A percentile compares a stretch with the other conserved stretches of the same genome.
Conservation (phyloP, 2,888 invertebrate genomes). For the Xestobium rufovillosum region DNA sequence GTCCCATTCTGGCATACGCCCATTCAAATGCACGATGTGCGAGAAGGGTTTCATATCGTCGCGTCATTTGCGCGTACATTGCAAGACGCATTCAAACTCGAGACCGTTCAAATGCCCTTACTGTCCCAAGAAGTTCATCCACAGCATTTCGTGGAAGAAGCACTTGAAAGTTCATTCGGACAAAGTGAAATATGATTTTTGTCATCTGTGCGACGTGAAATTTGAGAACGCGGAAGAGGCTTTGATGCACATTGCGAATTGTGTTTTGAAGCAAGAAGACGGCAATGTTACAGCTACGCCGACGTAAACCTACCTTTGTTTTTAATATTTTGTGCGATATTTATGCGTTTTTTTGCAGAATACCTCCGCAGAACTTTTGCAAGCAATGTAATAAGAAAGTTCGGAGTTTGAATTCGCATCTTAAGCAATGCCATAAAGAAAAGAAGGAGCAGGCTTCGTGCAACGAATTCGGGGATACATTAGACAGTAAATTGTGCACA, state of each 20-base stretch:
- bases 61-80: slow-evolving; percentile 28
- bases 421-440: slow-evolving; percentile 14
- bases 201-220: too few relatives aligned
- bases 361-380: slow-evolving; percentile 28
- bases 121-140: slow-evolving; percentile 25
- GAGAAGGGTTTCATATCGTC: slow-evolving; percentile 27
- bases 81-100: slow-evolving; percentile 24
- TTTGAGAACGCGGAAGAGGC: too few relatives aligned
- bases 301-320: slow-evolving; percentile 13
- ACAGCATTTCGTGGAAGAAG: slow-evolving; percentile 18
- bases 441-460: slow-evolving; percentile 5
- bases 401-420: slow-evolving; percentile 22
- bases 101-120: slow-evolving; percentile 24
- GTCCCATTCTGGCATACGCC: slow-evolving; percentile 31
- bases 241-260: too few relatives aligned
- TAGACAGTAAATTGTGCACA: slow-evolving; percentile 26
- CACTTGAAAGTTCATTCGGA: slow-evolving; percentile 23
- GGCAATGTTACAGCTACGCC: too few relatives aligned
- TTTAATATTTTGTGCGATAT: background rate
- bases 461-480: slow-evolving; percentile 12
- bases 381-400: slow-evolving; percentile 26
- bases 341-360: too few relatives aligned
- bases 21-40: slow-evolving; percentile 28
- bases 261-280: too few relatives aligned
- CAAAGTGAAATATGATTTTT: slow-evolving; percentile 11